Conservation (phyloP, 2,888 invertebrate species). For the Brachypalpus laphriformis region DNA sequence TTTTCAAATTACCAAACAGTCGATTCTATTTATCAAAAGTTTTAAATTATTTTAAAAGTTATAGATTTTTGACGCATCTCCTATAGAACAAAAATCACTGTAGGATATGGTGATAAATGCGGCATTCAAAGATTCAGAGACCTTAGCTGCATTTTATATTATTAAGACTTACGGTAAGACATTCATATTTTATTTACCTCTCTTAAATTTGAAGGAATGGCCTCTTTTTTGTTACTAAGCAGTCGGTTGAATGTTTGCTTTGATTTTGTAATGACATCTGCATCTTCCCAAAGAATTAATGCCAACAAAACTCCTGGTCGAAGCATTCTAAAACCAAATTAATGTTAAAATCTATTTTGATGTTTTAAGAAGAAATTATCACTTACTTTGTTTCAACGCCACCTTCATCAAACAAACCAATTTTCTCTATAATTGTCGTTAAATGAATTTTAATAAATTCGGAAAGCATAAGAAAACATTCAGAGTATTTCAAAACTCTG, state of each 20-base stretch:
- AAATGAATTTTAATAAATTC: conserved; percentile 82
- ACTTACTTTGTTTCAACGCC: conserved; percentile 80
- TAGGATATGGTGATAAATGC: too few relatives aligned
- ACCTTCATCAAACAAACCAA: conserved; percentile 82
- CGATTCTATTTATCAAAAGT: too few relatives aligned
- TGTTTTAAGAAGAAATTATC: background rate
- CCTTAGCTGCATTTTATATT: too few relatives aligned
- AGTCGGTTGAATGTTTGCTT: conserved; percentile 81
- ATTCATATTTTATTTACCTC: conserved; percentile 79
- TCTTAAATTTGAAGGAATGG: conserved; percentile 81
- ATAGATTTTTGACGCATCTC: too few relatives aligned
- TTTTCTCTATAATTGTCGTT: conserved; percentile 80
- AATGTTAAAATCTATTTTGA: background rate
- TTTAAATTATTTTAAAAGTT: too few relatives aligned
- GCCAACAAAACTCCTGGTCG: conserved; percentile 81
- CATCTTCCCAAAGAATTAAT: conserved; percentile 82
- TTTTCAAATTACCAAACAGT: too few relatives aligned
- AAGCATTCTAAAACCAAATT: conserved; percentile 78
- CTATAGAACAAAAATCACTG: too few relatives aligned
- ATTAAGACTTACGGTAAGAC: too few relatives aligned
- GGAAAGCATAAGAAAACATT: conserved; percentile 82
- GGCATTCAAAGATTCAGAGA: too few relatives aligned
- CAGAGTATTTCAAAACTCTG: conserved; percentile 83
- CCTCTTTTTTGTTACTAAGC: conserved; percentile 80
- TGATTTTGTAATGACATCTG: conserved; percentile 80